Evolutionary conservation across 64 coral and sea anemone genomes (phyloP).

Genomic region (Montipora efflorescens): DNA sequence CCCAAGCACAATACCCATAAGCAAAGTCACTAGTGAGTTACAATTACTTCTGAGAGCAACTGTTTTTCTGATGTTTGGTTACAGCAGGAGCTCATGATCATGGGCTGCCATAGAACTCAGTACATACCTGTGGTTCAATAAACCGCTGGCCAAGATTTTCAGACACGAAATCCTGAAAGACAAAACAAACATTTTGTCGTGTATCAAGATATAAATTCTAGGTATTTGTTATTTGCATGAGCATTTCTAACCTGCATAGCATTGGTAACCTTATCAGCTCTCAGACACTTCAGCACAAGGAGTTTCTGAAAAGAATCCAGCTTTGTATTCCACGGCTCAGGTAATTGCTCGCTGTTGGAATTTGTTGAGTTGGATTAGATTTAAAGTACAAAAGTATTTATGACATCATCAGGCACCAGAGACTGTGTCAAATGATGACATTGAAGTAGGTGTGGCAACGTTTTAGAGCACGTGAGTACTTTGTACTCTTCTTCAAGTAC

Average conservation of each 20-base stretch:
- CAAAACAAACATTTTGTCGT: constrained; percentile 8
- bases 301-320: constrained; percentile 93
- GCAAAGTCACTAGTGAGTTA: not conserved
- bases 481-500: no score
- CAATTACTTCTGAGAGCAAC: not conserved
- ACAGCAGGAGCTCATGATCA: not conserved
- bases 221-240: not conserved
- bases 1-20: no score
- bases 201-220: not conserved
- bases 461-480: no score
- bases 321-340: constrained; percentile 90
- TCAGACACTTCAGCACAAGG: constrained; percentile 87
- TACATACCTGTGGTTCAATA: constrained; percentile 95
- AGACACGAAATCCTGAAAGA: constrained; percentile 87
- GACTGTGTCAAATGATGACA: not conserved
- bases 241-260: constrained; percentile 90
- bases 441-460: no score
- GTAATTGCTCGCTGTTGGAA: constrained; percentile 78
- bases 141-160: constrained; percentile 97
- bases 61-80: not conserved
- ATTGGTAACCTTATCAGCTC: constrained; percentile 97
- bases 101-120: not conserved
- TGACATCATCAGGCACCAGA: not conserved
- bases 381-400: not conserved
- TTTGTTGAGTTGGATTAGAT: not conserved